A percentile compares a stretch with the other conserved stretches of the same genome.
These are phyloP conservation scores for Chelon auratus DNA, from an alignment of 2,797 vertebrate species.

Conservation along the genomic window DNA sequence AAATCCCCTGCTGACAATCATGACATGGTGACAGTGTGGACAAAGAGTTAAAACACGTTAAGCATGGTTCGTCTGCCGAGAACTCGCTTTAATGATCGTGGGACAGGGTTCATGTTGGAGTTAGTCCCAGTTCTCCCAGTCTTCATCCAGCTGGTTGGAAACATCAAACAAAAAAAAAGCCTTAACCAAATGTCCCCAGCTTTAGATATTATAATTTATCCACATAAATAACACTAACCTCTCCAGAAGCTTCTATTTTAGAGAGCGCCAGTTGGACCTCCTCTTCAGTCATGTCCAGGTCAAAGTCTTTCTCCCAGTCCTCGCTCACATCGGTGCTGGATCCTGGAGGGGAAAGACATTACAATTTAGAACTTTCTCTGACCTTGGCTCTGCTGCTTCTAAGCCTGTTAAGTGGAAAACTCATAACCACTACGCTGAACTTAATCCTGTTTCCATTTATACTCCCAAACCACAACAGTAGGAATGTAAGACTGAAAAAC, in stretches of 20 bases:
- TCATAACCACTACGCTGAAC: slow-evolving; percentile 2
- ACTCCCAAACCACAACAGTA: not conserved
- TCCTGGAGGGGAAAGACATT: slow-evolving; percentile 64
- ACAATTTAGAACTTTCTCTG: not conserved
- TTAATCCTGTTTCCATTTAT: slow-evolving; percentile 25
- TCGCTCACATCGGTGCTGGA: slow-evolving; percentile 98
- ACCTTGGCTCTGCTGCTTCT: slow-evolving; percentile 15
- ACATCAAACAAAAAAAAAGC: too few relatives aligned
- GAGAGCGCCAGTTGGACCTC: slow-evolving; percentile 96
- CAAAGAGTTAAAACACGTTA: slow-evolving; percentile 82
- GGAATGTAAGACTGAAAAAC: not conserved
- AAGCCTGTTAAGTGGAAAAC: slow-evolving; percentile 30
- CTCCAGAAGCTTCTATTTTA: slow-evolving; percentile 90
- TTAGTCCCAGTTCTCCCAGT: slow-evolving; percentile 99
- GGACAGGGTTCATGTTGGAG: slow-evolving; percentile 50
- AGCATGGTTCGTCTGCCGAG: slow-evolving; percentile 78
- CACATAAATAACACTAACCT: slow-evolving; percentile 80
- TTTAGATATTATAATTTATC: not conserved
- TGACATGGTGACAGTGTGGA: slow-evolving; percentile 82
- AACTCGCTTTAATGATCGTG: slow-evolving; percentile 67
- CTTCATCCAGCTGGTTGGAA: slow-evolving; percentile 90
- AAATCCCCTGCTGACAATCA: slow-evolving; percentile 67
- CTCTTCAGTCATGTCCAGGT: slow-evolving; percentile 98
- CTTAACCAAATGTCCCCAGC: not conserved
- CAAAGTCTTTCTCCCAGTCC: slow-evolving; percentile 99